Evolutionary conservation across 2,888 invertebrate species (phyloP).

Genomic region (Acanthosoma haemorrhoidale): DNA sequence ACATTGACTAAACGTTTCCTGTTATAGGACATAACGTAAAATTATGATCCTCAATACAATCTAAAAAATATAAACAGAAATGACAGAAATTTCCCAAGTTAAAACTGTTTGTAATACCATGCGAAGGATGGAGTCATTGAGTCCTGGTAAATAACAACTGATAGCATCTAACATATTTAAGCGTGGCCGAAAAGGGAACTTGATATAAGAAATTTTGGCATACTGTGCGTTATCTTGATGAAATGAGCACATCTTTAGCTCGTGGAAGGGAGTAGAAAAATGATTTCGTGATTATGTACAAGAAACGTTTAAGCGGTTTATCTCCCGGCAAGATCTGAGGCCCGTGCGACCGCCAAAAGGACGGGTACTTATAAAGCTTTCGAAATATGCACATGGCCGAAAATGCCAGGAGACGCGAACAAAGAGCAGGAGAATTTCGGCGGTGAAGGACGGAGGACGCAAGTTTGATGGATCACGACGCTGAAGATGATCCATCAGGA

Average conservation of each 20-base stretch:
- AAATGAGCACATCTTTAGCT: not conserved
- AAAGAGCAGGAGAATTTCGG: not conserved
- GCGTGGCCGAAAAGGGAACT: no score
- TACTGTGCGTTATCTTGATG: not conserved
- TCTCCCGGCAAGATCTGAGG: not conserved
- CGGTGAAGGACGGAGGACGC: not conserved
- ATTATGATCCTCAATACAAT: no score
- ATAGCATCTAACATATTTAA: no score
- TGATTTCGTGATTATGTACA: not conserved
- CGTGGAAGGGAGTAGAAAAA: not conserved
- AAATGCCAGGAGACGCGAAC: conserved; percentile 2
- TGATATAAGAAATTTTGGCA: not conserved
- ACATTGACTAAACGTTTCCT: no score
- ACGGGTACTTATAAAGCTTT: not conserved
- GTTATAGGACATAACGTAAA: no score
- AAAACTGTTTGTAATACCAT: no score
- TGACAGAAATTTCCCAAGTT: no score
- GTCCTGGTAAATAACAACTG: no score
- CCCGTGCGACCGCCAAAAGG: not conserved
- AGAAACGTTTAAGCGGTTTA: no score
- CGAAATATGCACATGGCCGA: not conserved
- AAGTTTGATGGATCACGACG: conserved; percentile 14
- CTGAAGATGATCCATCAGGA: conserved; percentile 6
- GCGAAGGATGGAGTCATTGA: no score
- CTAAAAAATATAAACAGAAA: no score